A percentile compares a stretch with the other conserved stretches of the same genome.
Evolutionary conservation across 2,113 vertebrate genomes (phyloP).

Genomic region (Sylvia atricapilla): DNA sequence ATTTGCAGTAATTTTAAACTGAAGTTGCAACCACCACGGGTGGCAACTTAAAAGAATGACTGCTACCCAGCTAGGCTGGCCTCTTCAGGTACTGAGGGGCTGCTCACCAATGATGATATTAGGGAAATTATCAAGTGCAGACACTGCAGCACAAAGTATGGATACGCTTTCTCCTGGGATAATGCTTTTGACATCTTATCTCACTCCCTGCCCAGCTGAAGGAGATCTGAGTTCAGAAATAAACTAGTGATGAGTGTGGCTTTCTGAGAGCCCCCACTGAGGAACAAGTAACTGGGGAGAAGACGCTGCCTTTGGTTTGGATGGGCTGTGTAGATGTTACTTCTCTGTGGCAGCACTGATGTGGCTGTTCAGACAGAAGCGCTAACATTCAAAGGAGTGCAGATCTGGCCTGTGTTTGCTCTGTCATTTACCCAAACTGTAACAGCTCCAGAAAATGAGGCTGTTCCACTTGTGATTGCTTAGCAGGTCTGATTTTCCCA

Average conservation of each 20-base stretch:
- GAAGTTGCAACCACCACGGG: rapidly evolving
- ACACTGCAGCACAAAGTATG: not conserved
- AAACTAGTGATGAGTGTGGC: not conserved
- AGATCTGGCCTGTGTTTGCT: not conserved
- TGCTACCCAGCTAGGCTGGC: not conserved
- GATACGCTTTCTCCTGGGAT: not conserved
- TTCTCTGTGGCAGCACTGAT: not conserved
- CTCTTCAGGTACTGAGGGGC: not conserved
- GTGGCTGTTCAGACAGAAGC: not conserved
- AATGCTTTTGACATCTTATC: not conserved
- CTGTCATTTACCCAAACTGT: not conserved
- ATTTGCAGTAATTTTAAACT: not conserved
- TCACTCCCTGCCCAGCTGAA: not conserved
- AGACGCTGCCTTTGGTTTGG: not conserved
- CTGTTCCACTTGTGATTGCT: not conserved
- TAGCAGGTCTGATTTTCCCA: not conserved
- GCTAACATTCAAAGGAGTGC: not conserved
- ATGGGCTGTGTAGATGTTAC: not conserved
- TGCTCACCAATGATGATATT: not conserved
- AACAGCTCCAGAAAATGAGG: not conserved
- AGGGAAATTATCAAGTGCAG: not conserved
- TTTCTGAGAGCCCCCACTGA: not conserved
- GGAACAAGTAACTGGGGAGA: not conserved
- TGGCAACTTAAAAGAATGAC: not conserved
- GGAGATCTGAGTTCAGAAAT: not conserved